A percentile compares a stretch with the other conserved stretches of the same genome.
Evolutionary conservation across 2,113 vertebrate genomes (phyloP).

Genomic region (Chionomys nivalis): DNA sequence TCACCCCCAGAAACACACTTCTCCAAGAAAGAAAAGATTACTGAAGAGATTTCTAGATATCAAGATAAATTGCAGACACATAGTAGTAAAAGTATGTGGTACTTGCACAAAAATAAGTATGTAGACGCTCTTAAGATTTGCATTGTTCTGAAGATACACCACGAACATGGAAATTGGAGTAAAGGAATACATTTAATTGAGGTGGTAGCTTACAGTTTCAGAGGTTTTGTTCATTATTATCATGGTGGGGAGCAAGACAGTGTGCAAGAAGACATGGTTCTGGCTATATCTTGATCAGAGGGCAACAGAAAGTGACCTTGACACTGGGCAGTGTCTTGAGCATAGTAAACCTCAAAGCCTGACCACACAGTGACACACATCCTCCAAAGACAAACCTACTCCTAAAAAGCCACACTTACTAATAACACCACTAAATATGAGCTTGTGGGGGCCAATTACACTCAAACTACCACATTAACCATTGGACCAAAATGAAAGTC

Average conservation of each 20-base stretch:
- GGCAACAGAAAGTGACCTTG: background rate
- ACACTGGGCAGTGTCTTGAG: background rate
- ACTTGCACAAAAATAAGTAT: background rate
- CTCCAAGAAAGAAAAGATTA: background rate
- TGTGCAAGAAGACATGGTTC: background rate
- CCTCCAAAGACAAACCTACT: background rate
- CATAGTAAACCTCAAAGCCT: background rate
- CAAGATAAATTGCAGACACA: background rate
- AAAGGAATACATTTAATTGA: no score
- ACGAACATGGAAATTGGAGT: no score
- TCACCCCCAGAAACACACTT: background rate
- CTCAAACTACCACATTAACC: background rate
- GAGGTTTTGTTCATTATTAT: no score
- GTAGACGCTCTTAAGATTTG: background rate
- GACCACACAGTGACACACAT: background rate
- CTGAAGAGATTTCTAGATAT: background rate
- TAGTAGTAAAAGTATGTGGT: background rate
- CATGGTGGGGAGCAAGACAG: no score
- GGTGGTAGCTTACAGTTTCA: no score
- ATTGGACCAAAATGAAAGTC: background rate
- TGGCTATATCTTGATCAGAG: background rate
- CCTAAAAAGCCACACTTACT: background rate
- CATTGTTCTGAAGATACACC: background rate
- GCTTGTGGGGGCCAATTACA: background rate
- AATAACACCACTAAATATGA: background rate